Percentiles rank a stretch among this genome's conserved stretches.
Conservation (phyloP, 2,888 invertebrate genomes). For the Microdon myrmicae region DNA sequence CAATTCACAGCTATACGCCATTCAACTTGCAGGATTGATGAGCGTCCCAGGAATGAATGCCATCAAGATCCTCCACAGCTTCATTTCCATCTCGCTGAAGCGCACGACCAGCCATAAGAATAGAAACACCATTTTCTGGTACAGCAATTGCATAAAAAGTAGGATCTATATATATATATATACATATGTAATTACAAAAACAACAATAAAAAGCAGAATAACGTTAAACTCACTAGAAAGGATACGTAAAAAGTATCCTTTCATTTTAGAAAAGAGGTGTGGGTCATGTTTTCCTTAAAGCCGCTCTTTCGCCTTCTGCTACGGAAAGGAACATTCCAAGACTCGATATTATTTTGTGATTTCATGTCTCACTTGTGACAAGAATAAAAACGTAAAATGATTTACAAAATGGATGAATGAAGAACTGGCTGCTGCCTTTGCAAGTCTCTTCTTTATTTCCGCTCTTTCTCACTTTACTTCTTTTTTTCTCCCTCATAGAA, state of each 20-base stretch:
- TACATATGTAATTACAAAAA: no score
- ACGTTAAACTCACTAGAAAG: no score
- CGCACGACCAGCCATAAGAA: slow-evolving; percentile 22
- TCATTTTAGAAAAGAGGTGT: no score
- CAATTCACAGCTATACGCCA: no score
- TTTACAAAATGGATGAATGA: slow-evolving; percentile 46
- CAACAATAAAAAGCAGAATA: no score
- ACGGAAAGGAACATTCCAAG: no score
- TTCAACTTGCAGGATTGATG: slow-evolving; percentile 51
- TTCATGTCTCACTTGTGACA: slow-evolving; percentile 50
- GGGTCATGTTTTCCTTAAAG: no score
- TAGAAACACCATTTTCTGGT: slow-evolving; percentile 49
- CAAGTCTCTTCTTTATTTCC: slow-evolving; percentile 1
- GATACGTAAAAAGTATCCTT: no score
- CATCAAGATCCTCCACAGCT: not conserved
- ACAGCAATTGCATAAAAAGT: slow-evolving; percentile 51
- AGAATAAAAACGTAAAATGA: slow-evolving; percentile 49
- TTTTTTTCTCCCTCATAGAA: slow-evolving; percentile 13
- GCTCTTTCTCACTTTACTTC: slow-evolving; percentile 29
- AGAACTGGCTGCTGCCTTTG: slow-evolving; percentile 15
- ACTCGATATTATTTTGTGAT: slow-evolving; percentile 45
- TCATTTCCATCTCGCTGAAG: slow-evolving; percentile 23
- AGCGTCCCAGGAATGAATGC: slow-evolving; percentile 27
- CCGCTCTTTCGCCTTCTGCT: no score
- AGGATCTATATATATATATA: no score